Evolutionary conservation across 1,140 invertebrate genomes (phyloP).

Genomic region (Acyrthosiphon pisum): DNA sequence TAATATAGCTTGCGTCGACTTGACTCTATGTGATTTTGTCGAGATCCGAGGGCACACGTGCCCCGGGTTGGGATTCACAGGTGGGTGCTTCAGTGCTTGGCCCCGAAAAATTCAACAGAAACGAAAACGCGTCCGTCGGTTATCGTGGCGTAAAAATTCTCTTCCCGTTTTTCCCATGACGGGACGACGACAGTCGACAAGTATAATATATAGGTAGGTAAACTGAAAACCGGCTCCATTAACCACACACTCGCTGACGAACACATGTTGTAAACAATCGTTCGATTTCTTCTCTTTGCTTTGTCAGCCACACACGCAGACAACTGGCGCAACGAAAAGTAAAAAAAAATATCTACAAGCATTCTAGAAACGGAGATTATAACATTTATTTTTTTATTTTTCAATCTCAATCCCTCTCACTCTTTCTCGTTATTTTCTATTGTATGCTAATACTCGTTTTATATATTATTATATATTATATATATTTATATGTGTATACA

Average conservation of each 20-base stretch:
- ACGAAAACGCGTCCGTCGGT: background rate
- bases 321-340: constrained; percentile 38
- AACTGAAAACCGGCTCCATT: constrained; percentile 55
- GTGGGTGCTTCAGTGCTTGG: background rate
- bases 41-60: background rate
- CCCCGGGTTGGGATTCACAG: background rate
- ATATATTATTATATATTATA: background rate
- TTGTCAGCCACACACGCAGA: constrained; percentile 40
- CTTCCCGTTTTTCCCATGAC: constrained; percentile 35
- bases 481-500: constrained; percentile 8
- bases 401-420: constrained; percentile 32
- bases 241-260: constrained; percentile 40
- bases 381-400: constrained; percentile 22
- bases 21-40: background rate
- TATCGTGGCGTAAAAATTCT: constrained; percentile 16
- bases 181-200: background rate
- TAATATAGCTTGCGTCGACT: background rate
- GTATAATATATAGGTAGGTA: constrained; percentile 28
- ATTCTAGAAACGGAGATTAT: constrained; percentile 50
- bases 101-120: background rate
- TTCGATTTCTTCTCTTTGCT: constrained; percentile 51
- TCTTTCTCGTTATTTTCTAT: constrained; percentile 56
- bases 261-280: constrained; percentile 56
- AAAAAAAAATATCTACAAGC: constrained; percentile 29
- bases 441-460: constrained; percentile 54